Base-by-base conservation (phyloP, 2,888 invertebrate genomes). In the Morpho helenor region DNA sequence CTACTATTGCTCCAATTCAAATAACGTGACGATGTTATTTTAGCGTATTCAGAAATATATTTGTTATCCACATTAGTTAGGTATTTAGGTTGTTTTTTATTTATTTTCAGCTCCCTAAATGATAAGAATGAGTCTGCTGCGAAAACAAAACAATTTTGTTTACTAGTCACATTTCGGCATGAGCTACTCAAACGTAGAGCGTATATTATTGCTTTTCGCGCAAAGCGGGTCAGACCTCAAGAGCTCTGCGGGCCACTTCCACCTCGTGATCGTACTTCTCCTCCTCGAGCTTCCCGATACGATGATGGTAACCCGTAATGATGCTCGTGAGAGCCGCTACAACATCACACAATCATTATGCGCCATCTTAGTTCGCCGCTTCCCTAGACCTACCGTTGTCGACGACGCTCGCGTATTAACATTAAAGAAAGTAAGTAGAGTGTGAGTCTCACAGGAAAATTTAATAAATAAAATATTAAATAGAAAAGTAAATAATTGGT, bases 181-280 rank as follows among this genome's bases (percentile, higher is more conserved):
- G 76, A 84, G 75, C 87, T 90, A 88, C 81, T 81, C 74, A 86
- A 86, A 86, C 81, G 84, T 74, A 76, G 84, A 84, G 87, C 87
- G 79, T 80, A 68, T 66, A 62, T 22, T 9, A 31, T 77, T 74
- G 75, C 73, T 74, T 71, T 75, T 81, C 77, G 80, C 77, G 77
- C 79, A 86, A 87, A 86, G 80, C 85, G 82, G 77, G 82, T 81
- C 93, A 93, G 93, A 98, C 98, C 97, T 99, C 98, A 89, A 95
- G 94, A 87, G 97, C 97, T 95, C 96, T 98, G 92, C 95, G 95
- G 91, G 96, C 94, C 91, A 98, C 98, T 92, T 97, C 97, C 92
- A 95, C 94, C 93, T 99, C 99, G 93, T 98, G 95, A 94, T 99
- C 99, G 94, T 97, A 99, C 94, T 99, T 99, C 92, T 96, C 94